Conservation (phyloP, 2,113 vertebrate species). For the Catagonus wagneri region DNA sequence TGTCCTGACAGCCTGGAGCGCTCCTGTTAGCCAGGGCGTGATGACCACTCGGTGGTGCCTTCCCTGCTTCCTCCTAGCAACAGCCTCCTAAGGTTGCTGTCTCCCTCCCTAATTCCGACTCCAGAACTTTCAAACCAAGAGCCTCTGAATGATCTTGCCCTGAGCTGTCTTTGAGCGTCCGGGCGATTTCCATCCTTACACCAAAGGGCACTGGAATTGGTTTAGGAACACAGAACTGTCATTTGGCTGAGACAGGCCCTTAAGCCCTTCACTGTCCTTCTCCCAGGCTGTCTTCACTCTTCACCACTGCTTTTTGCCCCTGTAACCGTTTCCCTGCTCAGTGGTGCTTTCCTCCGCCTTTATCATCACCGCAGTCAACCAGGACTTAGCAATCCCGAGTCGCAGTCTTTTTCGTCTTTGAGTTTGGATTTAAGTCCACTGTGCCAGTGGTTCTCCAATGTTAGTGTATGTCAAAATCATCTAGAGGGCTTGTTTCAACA, state of each 20-base stretch:
- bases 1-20: neutral
- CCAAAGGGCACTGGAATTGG: neutral
- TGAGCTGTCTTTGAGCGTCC: neutral
- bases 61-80: too few relatives aligned
- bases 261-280: neutral
- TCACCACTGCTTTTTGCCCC: neutral
- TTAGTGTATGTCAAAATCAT: neutral
- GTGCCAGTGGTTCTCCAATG: neutral
- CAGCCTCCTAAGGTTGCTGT: neutral
- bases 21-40: rapidly evolving
- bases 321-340: neutral
- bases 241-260: neutral
- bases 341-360: neutral
- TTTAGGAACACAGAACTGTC: neutral
- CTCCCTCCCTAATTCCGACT: neutral
- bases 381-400: neutral
- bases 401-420: neutral
- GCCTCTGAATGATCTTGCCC: neutral
- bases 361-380: neutral
- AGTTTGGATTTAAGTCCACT: neutral
- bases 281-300: neutral
- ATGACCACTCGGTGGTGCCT: neutral
- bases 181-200: neutral
- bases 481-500: neutral
- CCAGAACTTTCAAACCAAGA: neutral